Percentiles rank a stretch among this genome's conserved stretches.
Conservation (phyloP, 2,113 vertebrate genomes). For the Dipodomys spectabilis region DNA sequence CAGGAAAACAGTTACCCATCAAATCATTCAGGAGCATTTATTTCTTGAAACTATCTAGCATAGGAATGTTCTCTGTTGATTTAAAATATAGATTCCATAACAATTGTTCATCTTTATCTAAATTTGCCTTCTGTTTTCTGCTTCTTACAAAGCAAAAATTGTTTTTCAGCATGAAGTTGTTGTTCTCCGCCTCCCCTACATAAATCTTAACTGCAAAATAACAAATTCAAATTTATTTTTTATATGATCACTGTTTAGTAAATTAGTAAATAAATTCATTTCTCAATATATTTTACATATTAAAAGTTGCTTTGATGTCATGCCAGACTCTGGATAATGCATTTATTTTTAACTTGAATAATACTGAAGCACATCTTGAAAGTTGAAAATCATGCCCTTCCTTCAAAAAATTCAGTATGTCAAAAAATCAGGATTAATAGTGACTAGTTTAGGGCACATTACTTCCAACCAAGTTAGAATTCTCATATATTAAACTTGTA, state of each 20-base stretch:
- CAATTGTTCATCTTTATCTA: slow-evolving; percentile 27
- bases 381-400: not conserved
- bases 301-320: not conserved
- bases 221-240: not conserved
- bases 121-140: not conserved
- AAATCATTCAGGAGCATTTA: not conserved
- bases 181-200: not conserved
- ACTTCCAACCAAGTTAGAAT: not conserved
- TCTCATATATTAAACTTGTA: too few species aligned
- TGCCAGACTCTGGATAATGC: not conserved
- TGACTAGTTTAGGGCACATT: not conserved
- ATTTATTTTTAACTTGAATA: slow-evolving; percentile 16
- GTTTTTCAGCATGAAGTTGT: not conserved
- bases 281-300: not conserved
- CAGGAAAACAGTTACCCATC: not conserved
- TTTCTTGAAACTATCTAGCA: slow-evolving; percentile 16
- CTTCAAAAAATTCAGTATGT: not conserved
- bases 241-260: not conserved
- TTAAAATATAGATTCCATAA: not conserved
- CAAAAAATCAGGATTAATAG: not conserved
- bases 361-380: not conserved
- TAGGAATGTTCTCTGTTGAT: not conserved
- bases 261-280: not conserved
- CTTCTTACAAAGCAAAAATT: not conserved
- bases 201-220: not conserved